Evolutionary conservation across 1,140 invertebrate genomes (phyloP), one percentile per base, ranked within the genome.

Genomic region (Cotesia vestalis): DNA sequence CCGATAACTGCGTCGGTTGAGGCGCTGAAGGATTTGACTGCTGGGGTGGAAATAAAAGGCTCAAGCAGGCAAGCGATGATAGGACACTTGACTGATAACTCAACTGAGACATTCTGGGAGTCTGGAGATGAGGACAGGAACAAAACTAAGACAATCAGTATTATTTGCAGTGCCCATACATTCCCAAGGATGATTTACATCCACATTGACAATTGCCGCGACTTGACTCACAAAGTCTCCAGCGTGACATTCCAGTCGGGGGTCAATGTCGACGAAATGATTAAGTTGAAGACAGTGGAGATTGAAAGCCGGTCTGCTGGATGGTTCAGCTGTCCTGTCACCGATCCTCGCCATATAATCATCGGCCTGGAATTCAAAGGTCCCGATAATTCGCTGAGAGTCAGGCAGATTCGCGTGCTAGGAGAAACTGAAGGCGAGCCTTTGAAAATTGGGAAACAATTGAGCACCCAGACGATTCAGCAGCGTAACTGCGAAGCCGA

Each of bases 21-120:
- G 77, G 84, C 88, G 60, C 81, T 95, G 11, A 90, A 90, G 72
- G 94, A 96, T 81, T 85, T 98, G 46, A 96, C 95, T 0, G 79
- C 88, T 0, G 87, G 88, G 57, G 89, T 94, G 11, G 94, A 96
- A 66, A 91, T 98, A 2, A 94, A 94, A 75, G 94, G 95, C 0
- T 98, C 96, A 0, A 98, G 96, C 77, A 89, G 97, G 1, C 94
- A 94, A 78, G 96, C 96, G 2, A 97, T 99, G 95, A 91, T 96
- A 20, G 92, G 91, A 2, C 96, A 96, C 80, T 88, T 99, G 5
- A 95, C 92, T 0, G 98, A 99, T 84, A 94, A 93, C 77, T 97
- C 95, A 1, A 98, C 96, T 0, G 98, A 99, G 86, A 99, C 98
- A 0, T 99, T 99, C 85, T 99, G 98, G 98, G 98, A 99, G 87